phyloP scores from a whole-genome alignment of 2,113 vertebrate genomes.

The Siniperca knerii region DNA sequence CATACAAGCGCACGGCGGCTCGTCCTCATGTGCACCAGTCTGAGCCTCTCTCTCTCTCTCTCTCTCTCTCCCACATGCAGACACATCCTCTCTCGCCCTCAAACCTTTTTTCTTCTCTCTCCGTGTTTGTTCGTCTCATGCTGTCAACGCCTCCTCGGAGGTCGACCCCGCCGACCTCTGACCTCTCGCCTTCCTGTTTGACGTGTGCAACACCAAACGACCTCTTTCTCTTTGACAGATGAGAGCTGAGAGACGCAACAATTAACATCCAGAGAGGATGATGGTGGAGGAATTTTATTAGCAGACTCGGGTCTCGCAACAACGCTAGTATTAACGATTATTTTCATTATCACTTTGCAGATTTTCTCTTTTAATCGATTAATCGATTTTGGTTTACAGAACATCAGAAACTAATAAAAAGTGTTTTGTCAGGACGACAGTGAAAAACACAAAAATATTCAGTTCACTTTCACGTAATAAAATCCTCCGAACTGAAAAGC shows the following conservation, averaged over 20 bases:
- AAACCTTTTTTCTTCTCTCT: slow-evolving; percentile 4
- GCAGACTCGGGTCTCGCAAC: too few species aligned
- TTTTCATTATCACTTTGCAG: too few species aligned
- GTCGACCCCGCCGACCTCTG: neutral
- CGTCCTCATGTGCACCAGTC: neutral
- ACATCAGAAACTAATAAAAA: too few species aligned
- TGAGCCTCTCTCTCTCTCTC: neutral
- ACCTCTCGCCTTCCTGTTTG: neutral
- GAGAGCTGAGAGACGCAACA: slow-evolving; percentile 8
- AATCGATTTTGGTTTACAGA: too few species aligned
- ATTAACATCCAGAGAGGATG: too few species aligned
- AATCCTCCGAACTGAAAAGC: too few species aligned
- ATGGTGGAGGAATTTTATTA: too few species aligned
- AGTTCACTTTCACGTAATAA: too few species aligned
- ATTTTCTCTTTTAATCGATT: too few species aligned
- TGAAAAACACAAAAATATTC: too few species aligned
- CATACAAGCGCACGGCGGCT: slow-evolving; percentile 31
- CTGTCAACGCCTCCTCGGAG: neutral
- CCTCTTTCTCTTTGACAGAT: neutral
- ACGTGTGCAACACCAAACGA: neutral
- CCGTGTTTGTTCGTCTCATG: neutral
- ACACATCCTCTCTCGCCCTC: neutral
- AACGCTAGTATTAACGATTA: too few species aligned
- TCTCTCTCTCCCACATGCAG: neutral
- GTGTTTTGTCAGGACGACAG: too few species aligned